Conservation (phyloP, 2,888 invertebrate genomes). For the Cryptophagus acutangulus region DNA sequence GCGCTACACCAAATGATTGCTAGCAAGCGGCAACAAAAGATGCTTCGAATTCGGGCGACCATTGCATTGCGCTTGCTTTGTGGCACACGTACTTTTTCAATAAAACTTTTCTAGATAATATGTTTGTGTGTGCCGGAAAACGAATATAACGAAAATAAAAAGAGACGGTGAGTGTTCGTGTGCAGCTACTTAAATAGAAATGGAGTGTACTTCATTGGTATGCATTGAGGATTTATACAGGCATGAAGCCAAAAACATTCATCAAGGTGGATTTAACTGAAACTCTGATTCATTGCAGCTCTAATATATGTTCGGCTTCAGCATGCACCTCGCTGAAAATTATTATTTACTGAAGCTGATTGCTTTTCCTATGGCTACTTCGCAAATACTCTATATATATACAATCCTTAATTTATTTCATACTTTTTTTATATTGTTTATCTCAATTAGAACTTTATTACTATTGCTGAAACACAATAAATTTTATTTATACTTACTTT, state of each 20-base stretch:
- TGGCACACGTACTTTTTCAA: too few species aligned
- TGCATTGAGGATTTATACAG: slow-evolving; percentile 52
- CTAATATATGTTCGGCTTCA: slow-evolving; percentile 49
- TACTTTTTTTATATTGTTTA: too few species aligned
- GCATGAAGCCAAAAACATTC: slow-evolving; percentile 52
- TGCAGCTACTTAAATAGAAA: slow-evolving; percentile 41
- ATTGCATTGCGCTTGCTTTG: too few species aligned
- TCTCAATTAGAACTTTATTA: slow-evolving; percentile 1
- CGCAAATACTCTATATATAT: slow-evolving; percentile 22
- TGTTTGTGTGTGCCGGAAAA: too few species aligned
- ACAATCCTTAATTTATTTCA: not conserved
- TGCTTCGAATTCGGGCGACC: too few species aligned
- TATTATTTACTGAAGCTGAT: slow-evolving; percentile 46
- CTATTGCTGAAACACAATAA: too few species aligned
- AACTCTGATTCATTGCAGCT: slow-evolving; percentile 51
- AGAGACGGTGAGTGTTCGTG: slow-evolving; percentile 33
- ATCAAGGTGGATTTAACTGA: slow-evolving; percentile 52
- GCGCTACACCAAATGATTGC: too few species aligned
- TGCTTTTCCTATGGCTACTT: slow-evolving; percentile 38
- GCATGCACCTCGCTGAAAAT: slow-evolving; percentile 44
- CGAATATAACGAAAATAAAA: slow-evolving; percentile 26
- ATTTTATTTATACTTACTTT: too few species aligned
- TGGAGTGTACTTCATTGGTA: slow-evolving; percentile 50
- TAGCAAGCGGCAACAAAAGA: too few species aligned
- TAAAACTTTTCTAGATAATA: too few species aligned